Percentiles rank a stretch among this genome's conserved stretches.
Evolutionary conservation across 2,888 invertebrate species (phyloP).

Genomic region (Cheiracanthium punctorium): DNA sequence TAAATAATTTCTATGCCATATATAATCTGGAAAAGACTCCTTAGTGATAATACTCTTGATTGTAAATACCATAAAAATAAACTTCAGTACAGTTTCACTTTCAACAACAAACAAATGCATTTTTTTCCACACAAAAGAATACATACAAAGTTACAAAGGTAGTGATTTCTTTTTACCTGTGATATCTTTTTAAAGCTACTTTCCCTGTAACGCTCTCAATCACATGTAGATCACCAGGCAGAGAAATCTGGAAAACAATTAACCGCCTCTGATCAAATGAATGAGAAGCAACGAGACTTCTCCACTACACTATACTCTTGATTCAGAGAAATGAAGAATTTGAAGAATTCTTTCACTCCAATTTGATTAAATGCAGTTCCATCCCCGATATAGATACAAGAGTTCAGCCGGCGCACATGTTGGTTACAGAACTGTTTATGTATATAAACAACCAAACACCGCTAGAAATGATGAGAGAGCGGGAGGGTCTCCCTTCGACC

Average conservation of each 20-base stretch:
- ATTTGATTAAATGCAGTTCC: neutral
- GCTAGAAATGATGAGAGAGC: slow-evolving; percentile 10
- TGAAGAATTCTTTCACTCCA: neutral
- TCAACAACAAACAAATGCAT: too few species aligned
- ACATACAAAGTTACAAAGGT: neutral
- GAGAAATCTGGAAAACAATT: neutral
- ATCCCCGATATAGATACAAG: neutral
- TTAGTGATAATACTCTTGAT: too few species aligned
- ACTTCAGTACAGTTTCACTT: too few species aligned
- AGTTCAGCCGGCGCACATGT: neutral
- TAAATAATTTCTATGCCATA: too few species aligned
- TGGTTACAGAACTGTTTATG: neutral
- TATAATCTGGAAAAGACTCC: too few species aligned
- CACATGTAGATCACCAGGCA: slow-evolving; percentile 51
- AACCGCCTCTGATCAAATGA: neutral
- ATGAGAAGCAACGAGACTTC: neutral
- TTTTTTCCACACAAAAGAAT: too few species aligned
- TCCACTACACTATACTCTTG: neutral
- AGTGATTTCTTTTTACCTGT: slow-evolving; percentile 38
- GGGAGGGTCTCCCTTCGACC: slow-evolving; percentile 6
- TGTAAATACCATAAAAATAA: too few species aligned
- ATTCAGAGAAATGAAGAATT: neutral
- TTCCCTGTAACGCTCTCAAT: slow-evolving; percentile 61
- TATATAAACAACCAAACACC: slow-evolving; percentile 20
- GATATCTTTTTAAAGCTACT: neutral